A percentile compares a stretch with the other conserved stretches of the same genome.
Evolutionary conservation across 2,888 invertebrate genomes (phyloP).

Genomic region (Gonocerus acuteangulatus): DNA sequence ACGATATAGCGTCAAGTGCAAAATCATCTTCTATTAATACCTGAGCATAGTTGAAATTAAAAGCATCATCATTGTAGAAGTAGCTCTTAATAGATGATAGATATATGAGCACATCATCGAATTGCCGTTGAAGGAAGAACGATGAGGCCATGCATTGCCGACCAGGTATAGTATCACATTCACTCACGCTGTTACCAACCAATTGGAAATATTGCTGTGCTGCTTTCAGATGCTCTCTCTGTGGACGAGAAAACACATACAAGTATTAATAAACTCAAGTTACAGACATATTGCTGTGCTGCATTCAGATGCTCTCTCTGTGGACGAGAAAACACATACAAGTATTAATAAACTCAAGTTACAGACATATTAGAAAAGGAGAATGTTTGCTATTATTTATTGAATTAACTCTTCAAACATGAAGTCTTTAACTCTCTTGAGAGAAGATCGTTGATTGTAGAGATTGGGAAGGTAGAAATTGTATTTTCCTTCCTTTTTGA

Average conservation of each 20-base stretch:
- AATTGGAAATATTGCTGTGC: slow-evolving; percentile 95
- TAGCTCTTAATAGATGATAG: slow-evolving; percentile 95
- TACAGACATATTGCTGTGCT: slow-evolving; percentile 92
- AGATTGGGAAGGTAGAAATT: no score
- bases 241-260: slow-evolving; percentile 36
- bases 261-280: background rate
- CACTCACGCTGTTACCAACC: slow-evolving; percentile 91
- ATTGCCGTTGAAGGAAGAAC: slow-evolving; percentile 88
- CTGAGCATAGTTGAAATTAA: slow-evolving; percentile 82
- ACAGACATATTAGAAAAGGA: no score
- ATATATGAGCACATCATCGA: slow-evolving; percentile 93
- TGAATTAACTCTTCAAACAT: no score
- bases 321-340: slow-evolving; percentile 33
- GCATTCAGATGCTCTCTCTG: slow-evolving; percentile 89
- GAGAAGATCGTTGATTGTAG: no score
- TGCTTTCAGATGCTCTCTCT: slow-evolving; percentile 89
- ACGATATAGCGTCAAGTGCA: no score
- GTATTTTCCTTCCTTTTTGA: no score
- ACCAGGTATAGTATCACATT: slow-evolving; percentile 95
- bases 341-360: background rate
- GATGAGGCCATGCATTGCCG: slow-evolving; percentile 98
- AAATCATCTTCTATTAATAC: slow-evolving; percentile 43
- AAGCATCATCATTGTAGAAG: slow-evolving; percentile 79
- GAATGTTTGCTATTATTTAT: no score
- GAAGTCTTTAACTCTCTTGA: no score